Base-by-base conservation (phyloP, 2,113 vertebrate genomes). In the Lethenteron camtschaticum region DNA sequence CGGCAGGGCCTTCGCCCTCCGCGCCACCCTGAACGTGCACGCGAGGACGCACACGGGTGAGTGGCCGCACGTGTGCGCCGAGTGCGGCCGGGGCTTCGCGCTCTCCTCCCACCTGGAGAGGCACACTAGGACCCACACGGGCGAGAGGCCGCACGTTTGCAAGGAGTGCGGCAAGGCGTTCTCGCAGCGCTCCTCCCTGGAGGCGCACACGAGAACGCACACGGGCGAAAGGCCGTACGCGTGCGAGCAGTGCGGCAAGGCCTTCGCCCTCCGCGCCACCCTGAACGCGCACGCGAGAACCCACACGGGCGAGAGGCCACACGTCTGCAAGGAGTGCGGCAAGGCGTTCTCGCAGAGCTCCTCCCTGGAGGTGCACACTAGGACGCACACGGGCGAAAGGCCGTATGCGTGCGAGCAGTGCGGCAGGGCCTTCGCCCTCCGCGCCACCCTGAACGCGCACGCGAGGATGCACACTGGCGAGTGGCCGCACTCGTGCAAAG, bases 401-500 rank as follows among this genome's bases (percentile, higher is more conserved):
- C 75, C 77, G 3, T 78, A 73, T 63, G 72, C 70, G 69, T 73
- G 55, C 70, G 70, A 72, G 41, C 74, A 77, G 7, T 75, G 77
- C 18, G 75, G 73, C 11, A 81, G 79, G 75, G 71, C 74, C 69
- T 79, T 80, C 73, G 78, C 77, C 20, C 75, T 73, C 66, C 77
- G 76, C 76, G 2, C 75, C 68, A 70, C 70, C 0, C 73, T 80
- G 7, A 71, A 72, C 9, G 75, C 74, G 55, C 77, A 80, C 66
- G 70, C 72, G 74, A 76, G 78, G 73, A 76, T 74, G 10, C 79
- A 81, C 24, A 85, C 83, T 1, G 85, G 84, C 1, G 85, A 85
- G 77, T 81, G 84, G 66, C 84, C 85, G 1, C 85, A 85, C 56
- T 79, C 79, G 56, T 86, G 85, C 74, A 80, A 73, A 0, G 77